A percentile compares a stretch with the other conserved stretches of the same genome.
Conservation (phyloP, 2,113 vertebrate species). For the Lophura nycthemera region DNA sequence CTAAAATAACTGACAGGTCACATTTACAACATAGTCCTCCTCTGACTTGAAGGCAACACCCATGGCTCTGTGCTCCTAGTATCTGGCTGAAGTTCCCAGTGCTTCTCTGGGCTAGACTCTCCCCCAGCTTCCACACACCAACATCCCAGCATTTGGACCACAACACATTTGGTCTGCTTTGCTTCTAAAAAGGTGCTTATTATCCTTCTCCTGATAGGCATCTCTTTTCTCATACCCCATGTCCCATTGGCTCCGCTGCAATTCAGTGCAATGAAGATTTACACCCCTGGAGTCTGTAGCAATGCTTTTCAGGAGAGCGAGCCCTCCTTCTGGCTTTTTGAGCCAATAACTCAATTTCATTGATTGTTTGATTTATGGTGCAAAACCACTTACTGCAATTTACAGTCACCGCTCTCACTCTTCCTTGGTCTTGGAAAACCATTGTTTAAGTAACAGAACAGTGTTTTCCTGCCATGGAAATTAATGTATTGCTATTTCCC, state of each 20-base stretch:
- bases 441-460: neutral
- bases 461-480: neutral
- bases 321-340: slow-evolving; percentile 24
- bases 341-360: slow-evolving; percentile 55
- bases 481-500: neutral
- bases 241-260: neutral
- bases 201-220: neutral
- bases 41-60: neutral
- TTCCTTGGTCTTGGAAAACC: neutral
- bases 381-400: slow-evolving; percentile 56
- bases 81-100: neutral
- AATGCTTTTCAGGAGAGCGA: slow-evolving; percentile 30
- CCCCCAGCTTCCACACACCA: neutral
- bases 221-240: neutral
- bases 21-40: neutral
- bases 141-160: neutral
- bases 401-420: neutral
- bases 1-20: neutral
- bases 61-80: neutral
- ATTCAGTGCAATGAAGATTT: slow-evolving; percentile 33
- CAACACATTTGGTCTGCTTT: neutral
- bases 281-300: neutral
- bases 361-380: slow-evolving; percentile 54
- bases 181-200: neutral
- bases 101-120: neutral